These are phyloP conservation scores for Carassius auratus DNA, from an alignment of 2,113 vertebrate species.

Conservation along the genomic window DNA sequence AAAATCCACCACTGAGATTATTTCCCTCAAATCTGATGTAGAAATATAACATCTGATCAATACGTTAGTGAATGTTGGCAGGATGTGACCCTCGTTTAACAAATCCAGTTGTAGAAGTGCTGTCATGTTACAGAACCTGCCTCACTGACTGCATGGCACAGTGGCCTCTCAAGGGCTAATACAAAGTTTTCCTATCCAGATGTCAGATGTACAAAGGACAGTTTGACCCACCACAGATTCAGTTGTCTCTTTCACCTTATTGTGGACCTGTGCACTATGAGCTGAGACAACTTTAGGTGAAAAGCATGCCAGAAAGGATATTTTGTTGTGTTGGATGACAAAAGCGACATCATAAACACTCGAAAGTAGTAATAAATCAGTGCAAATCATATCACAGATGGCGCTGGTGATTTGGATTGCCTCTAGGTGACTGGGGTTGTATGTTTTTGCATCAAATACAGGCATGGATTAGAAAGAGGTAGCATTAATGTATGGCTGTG, in stretches of 20 bases:
- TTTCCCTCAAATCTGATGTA: background rate
- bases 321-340: background rate
- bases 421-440: background rate
- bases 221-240: background rate
- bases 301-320: background rate
- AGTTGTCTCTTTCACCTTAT: background rate
- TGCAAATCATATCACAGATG: background rate
- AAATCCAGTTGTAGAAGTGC: background rate
- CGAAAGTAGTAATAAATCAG: background rate
- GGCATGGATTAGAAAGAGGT: background rate
- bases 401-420: background rate
- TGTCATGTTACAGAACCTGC: constrained; percentile 1
- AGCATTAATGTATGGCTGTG: background rate
- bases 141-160: background rate
- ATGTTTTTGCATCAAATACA: background rate
- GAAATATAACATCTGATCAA: background rate
- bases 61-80: constrained; percentile 16
- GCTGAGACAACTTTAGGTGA: background rate
- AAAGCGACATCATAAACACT: background rate
- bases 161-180: background rate
- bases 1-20: background rate
- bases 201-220: background rate
- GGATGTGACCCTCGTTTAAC: background rate
- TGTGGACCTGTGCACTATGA: background rate
- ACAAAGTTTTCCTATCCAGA: background rate